Evolutionary conservation across 2,888 invertebrate species (phyloP), one percentile per base, ranked within the genome.

Genomic region (Amphipyra tragopoginis): DNA sequence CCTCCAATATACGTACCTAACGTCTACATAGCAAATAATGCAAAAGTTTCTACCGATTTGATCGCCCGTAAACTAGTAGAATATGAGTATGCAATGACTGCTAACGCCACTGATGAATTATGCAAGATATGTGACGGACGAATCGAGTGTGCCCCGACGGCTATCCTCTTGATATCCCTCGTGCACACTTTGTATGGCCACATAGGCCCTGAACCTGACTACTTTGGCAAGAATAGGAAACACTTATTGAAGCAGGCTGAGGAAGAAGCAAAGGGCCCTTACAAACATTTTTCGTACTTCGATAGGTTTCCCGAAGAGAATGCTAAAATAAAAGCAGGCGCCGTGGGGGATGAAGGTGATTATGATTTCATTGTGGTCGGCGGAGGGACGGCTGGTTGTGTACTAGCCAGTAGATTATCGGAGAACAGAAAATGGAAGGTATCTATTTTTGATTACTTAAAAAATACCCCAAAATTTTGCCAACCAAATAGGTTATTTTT

Each of bases 391-490:
- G 94, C 94, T 0, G 94, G 94, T 5, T 92, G 93, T 53, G 94
- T 93, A 14, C 69, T 94, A 1, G 93, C 94, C 1, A 94, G 94
- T 72, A 82, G 94, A 26, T 75, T 94, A 8, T 93, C 94, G 0
- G 94, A 94, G 67, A 94, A 94, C 44, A 86, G 84, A 26, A 91
- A 90, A 72, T 94, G 94, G 94, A 93, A 86, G 89, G 94, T 93
- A 77, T 65, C n/a, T 29, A 47, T 44, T 8, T 10, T 15, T 13
- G 5, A 44, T 44, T 29, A 13, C 10, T 14, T 47, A 36, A 50
- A 36, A 50, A 10, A 42, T 8, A 21, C 21, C 21, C 21, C 21
- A 1, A 21, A 21, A 21, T 21, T 1, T 2, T 21, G 21, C 3
- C 3, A 21, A 21, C 21, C 21, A 21, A 21, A 3, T 21, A 21